A percentile compares a stretch with the other conserved stretches of the same genome.
Conservation (phyloP, 1,140 invertebrate species). For the Stenopsyche tienmushanensis region DNA sequence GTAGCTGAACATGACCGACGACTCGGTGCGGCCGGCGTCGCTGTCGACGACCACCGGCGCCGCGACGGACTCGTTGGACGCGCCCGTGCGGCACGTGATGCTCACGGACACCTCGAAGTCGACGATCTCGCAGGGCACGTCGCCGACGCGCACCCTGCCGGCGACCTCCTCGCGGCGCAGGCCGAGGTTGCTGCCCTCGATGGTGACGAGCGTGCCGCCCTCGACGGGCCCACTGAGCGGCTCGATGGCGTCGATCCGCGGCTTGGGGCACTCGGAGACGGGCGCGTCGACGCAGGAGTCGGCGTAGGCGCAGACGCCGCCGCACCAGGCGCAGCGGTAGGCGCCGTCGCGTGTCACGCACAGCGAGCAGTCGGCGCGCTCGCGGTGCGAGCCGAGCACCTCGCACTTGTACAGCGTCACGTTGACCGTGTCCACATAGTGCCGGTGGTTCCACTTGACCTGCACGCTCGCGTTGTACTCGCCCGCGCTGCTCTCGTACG, state of each 20-base stretch:
- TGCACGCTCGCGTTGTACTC: slow-evolving; percentile 87
- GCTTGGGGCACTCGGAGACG: slow-evolving; percentile 84
- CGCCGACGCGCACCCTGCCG: slow-evolving; percentile 89
- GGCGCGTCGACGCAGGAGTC: slow-evolving; percentile 74
- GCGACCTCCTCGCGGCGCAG: slow-evolving; percentile 85
- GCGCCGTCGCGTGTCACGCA: slow-evolving; percentile 86
- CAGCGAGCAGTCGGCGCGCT: slow-evolving; percentile 90
- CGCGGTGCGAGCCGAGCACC: slow-evolving; percentile 85
- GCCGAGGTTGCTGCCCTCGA: slow-evolving; percentile 94
- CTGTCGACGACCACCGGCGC: slow-evolving; percentile 87
- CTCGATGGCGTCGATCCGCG: slow-evolving; percentile 92
- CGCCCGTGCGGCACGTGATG: slow-evolving; percentile 84
- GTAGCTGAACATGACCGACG: slow-evolving; percentile 86
- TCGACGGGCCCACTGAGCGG: slow-evolving; percentile 92
- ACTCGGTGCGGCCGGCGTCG: slow-evolving; percentile 84
- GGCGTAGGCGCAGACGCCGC: slow-evolving; percentile 80
- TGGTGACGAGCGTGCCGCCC: slow-evolving; percentile 93
- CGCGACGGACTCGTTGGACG: slow-evolving; percentile 70
- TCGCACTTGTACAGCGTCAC: slow-evolving; percentile 94
- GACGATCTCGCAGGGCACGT: slow-evolving; percentile 83
- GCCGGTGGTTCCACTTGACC: slow-evolving; percentile 90
- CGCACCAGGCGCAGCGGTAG: slow-evolving; percentile 92
- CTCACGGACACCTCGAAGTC: slow-evolving; percentile 90
- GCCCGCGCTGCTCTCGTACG: slow-evolving; percentile 81
- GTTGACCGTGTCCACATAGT: slow-evolving; percentile 86